phyloP scores from a whole-genome alignment of 2,797 vertebrate genomes.

The Phylloscopus collybita region DNA sequence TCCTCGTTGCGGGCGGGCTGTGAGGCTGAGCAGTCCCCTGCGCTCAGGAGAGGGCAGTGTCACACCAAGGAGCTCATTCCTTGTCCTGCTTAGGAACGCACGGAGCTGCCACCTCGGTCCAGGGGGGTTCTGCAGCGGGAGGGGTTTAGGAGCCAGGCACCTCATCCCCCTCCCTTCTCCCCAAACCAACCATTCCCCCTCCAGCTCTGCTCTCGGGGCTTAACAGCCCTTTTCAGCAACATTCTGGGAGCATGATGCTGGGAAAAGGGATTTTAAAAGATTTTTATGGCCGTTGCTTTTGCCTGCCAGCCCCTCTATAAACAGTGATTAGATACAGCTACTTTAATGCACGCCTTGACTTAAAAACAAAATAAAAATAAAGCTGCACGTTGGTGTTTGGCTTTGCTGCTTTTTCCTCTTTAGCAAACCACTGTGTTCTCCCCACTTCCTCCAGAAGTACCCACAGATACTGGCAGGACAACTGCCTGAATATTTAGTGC shows the following conservation, averaged over 20 bases:
- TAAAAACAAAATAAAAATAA: neutral
- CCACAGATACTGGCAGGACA: neutral
- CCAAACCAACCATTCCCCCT: neutral
- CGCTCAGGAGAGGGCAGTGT: slow-evolving; percentile 68
- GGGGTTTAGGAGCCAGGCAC: rapidly evolving
- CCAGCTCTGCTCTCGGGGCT: neutral
- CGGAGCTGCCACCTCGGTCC: neutral
- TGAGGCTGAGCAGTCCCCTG: neutral
- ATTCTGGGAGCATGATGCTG: neutral
- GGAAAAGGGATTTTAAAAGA: slow-evolving; percentile 4
- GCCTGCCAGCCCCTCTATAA: slow-evolving; percentile 3
- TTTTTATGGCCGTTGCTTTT: neutral
- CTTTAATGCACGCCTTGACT: neutral
- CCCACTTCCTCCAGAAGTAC: slow-evolving; percentile 35
- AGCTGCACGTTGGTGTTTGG: neutral
- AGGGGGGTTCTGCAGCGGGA: rapidly evolving
- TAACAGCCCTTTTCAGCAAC: neutral
- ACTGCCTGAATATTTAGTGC: neutral
- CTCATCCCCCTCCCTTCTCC: neutral
- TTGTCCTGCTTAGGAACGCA: rapidly evolving
- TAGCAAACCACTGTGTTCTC: neutral
- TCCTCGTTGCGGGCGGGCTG: rapidly evolving
- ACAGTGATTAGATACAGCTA: neutral
- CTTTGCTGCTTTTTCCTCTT: slow-evolving; percentile 1
- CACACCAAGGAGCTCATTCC: neutral